These are phyloP conservation scores for Teleiodes luculella DNA, from an alignment of 2,888 invertebrate genomes.

Conservation along the genomic window DNA sequence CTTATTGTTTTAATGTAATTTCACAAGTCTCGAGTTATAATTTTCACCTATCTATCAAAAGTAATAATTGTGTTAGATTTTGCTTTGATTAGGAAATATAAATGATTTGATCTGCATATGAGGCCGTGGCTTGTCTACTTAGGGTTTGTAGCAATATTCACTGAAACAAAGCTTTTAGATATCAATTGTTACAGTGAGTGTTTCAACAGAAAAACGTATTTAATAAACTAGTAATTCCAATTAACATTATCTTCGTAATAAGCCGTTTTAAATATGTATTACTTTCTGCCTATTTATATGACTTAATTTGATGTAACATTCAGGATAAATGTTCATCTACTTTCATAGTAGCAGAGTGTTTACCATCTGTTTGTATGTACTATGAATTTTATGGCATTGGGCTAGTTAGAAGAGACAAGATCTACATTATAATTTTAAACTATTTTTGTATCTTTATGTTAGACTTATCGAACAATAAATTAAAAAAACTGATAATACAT, in stretches of 20 bases:
- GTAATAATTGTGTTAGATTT: neutral
- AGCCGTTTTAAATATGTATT: slow-evolving; percentile 36
- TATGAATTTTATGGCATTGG: slow-evolving; percentile 35
- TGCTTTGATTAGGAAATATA: neutral
- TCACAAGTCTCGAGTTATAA: neutral
- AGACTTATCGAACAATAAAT: slow-evolving; percentile 59
- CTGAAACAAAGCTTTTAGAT: slow-evolving; percentile 21
- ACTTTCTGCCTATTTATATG: slow-evolving; percentile 35
- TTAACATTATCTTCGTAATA: slow-evolving; percentile 27
- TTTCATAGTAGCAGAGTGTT: neutral
- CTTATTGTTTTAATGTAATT: neutral
- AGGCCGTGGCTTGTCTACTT: slow-evolving; percentile 32
- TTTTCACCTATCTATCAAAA: neutral
- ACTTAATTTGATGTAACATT: neutral
- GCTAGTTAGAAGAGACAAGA: slow-evolving; percentile 37
- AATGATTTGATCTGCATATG: slow-evolving; percentile 4
- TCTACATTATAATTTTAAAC: slow-evolving; percentile 58
- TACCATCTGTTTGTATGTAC: slow-evolving; percentile 20
- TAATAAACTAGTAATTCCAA: slow-evolving; percentile 40
- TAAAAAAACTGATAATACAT: slow-evolving; percentile 31
- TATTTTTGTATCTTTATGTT: slow-evolving; percentile 72
- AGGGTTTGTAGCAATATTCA: slow-evolving; percentile 30
- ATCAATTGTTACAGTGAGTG: slow-evolving; percentile 31
- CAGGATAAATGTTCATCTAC: neutral
- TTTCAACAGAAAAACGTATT: slow-evolving; percentile 37